phyloP scores from a whole-genome alignment of 2,113 vertebrate genomes.

The Gallinago paraguaiae region DNA sequence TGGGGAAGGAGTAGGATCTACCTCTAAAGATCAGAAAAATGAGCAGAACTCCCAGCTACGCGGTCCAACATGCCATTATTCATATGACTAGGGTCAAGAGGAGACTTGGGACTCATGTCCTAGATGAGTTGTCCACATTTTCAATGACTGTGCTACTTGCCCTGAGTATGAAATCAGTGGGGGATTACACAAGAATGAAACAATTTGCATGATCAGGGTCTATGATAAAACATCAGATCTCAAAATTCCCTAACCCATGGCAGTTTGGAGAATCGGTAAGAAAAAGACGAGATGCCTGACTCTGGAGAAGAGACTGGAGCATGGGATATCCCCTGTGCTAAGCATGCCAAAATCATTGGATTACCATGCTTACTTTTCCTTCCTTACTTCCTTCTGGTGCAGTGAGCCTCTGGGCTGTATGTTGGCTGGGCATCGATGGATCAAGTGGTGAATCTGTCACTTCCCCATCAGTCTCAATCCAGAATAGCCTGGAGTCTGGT shows the following conservation, averaged over 20 bases:
- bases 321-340: neutral
- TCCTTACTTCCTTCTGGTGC: neutral
- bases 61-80: neutral
- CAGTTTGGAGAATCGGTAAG: neutral
- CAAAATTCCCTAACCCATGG: neutral
- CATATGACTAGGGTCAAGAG: neutral
- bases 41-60: neutral
- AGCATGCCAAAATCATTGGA: neutral
- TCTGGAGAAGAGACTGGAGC: neutral
- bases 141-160: neutral
- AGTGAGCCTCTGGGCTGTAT: neutral
- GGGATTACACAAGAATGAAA: neutral
- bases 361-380: rapidly evolving
- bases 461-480: neutral
- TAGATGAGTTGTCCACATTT: neutral
- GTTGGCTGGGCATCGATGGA: neutral
- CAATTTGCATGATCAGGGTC: neutral
- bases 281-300: neutral
- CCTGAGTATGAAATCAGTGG: neutral
- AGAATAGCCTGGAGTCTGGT: neutral
- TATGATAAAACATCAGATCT: neutral
- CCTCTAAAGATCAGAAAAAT: neutral
- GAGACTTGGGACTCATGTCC: neutral
- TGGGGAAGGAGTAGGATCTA: neutral
- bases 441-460: neutral